Conservation (phyloP, 2,888 invertebrate species). For the Hirtodrosophila trivittata region DNA sequence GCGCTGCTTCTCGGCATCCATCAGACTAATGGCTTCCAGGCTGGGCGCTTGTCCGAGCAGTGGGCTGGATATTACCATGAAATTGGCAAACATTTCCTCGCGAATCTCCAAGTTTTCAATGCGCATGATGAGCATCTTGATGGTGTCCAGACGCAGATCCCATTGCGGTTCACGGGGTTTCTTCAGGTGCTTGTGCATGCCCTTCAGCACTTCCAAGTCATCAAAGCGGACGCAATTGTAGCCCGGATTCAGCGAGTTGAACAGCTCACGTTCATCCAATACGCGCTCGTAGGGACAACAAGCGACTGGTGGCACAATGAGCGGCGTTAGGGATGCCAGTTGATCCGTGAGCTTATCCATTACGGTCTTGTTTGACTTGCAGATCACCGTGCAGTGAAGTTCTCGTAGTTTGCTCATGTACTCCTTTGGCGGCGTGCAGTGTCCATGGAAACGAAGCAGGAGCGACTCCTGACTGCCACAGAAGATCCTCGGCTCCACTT, state of each 20-base stretch:
- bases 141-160: constrained; percentile 50
- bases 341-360: constrained; percentile 24
- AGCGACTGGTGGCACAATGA: constrained; percentile 27
- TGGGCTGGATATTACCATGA: constrained; percentile 25
- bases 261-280: constrained; percentile 65
- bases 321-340: constrained; percentile 50
- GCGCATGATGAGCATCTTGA: constrained; percentile 55
- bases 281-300: constrained; percentile 56
- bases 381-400: constrained; percentile 43
- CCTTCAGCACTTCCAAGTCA: constrained; percentile 59
- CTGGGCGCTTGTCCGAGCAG: constrained; percentile 29
- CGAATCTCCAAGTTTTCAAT: constrained; percentile 28
- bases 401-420: constrained; percentile 60
- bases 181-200: constrained; percentile 46
- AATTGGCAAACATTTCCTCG: constrained; percentile 38
- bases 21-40: constrained; percentile 27
- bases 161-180: constrained; percentile 65
- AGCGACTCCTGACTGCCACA: constrained; percentile 60
- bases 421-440: constrained; percentile 62
- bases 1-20: constrained; percentile 53
- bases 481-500: constrained; percentile 70
- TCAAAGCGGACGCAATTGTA: constrained; percentile 53
- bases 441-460: constrained; percentile 63
- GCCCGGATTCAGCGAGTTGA: constrained; percentile 47
- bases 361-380: constrained; percentile 38